Conservation (phyloP, 2,113 vertebrate species). For the Dasyurus viverrinus region DNA sequence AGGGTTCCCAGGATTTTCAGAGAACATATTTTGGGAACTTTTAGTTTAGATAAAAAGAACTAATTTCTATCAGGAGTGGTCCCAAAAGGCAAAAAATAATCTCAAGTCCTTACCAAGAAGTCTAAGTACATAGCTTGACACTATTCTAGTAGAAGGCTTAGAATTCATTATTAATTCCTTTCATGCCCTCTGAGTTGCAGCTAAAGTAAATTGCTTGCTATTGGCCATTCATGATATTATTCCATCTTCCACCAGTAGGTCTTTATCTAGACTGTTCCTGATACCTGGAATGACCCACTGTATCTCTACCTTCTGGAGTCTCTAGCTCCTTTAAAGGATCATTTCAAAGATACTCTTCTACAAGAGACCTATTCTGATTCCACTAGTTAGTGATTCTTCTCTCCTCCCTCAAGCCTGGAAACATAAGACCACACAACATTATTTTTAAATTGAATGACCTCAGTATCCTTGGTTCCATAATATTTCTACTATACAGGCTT, state of each 20-base stretch:
- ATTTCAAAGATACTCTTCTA: background rate
- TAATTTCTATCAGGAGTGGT: background rate
- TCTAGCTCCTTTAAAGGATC: background rate
- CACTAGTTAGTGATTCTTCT: background rate
- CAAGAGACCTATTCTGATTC: background rate
- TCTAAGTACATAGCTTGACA: background rate
- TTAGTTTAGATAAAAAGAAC: background rate
- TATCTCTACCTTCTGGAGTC: background rate
- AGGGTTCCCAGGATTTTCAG: background rate
- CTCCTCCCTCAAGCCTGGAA: background rate
- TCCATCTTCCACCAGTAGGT: background rate
- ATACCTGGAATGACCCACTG: background rate
- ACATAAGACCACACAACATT: background rate
- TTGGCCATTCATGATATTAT: background rate
- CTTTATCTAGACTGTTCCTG: background rate
- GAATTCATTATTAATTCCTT: background rate
- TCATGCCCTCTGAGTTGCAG: background rate
- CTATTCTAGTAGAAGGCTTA: background rate
- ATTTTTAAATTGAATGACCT: background rate
- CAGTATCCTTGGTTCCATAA: background rate
- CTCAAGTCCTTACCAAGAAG: background rate
- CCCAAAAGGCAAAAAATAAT: background rate
- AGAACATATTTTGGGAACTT: background rate
- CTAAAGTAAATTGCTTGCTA: background rate
- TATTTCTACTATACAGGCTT: background rate